Percentiles rank a stretch among this genome's conserved stretches.
Evolutionary conservation across 2,888 invertebrate species (phyloP).

Genomic region (Galeopsomyia nigrocyanea): DNA sequence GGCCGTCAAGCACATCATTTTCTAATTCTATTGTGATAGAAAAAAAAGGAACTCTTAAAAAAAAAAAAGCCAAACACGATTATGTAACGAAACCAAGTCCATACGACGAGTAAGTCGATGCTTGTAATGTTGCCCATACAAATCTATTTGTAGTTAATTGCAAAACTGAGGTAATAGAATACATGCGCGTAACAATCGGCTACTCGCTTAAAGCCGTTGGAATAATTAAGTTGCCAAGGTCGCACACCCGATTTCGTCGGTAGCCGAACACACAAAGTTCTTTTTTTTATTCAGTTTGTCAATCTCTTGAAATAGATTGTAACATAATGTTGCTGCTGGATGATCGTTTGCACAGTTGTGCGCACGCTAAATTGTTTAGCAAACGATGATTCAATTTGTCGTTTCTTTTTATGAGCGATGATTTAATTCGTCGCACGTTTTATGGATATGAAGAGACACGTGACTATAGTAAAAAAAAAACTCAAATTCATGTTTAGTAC

Average conservation of each 20-base stretch:
- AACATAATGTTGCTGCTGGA: too few relatives aligned
- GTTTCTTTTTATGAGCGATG: too few relatives aligned
- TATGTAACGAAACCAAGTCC: constrained; percentile 22
- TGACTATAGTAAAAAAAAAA: too few relatives aligned
- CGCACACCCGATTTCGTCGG: too few relatives aligned
- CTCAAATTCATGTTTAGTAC: too few relatives aligned
- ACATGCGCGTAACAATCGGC: constrained; percentile 29
- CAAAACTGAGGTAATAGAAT: constrained; percentile 15
- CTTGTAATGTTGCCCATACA: constrained; percentile 21
- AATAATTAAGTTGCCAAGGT: constrained; percentile 39
- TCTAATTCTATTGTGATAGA: neutral
- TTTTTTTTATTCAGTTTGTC: neutral
- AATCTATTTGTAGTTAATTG: constrained; percentile 35
- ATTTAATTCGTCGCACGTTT: too few relatives aligned
- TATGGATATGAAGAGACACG: too few relatives aligned
- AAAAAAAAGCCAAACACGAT: constrained; percentile 7
- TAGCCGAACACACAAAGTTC: too few relatives aligned
- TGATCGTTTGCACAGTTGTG: too few relatives aligned
- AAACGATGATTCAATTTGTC: too few relatives aligned
- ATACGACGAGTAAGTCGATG: constrained; percentile 23
- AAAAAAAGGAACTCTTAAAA: neutral
- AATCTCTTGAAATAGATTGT: constrained; percentile 1
- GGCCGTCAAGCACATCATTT: constrained; percentile 1
- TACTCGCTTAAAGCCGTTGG: constrained; percentile 20
- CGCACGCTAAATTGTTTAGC: too few relatives aligned